phyloP scores from a whole-genome alignment of 2,797 vertebrate genomes.

The Syngnathus rostellatus region DNA sequence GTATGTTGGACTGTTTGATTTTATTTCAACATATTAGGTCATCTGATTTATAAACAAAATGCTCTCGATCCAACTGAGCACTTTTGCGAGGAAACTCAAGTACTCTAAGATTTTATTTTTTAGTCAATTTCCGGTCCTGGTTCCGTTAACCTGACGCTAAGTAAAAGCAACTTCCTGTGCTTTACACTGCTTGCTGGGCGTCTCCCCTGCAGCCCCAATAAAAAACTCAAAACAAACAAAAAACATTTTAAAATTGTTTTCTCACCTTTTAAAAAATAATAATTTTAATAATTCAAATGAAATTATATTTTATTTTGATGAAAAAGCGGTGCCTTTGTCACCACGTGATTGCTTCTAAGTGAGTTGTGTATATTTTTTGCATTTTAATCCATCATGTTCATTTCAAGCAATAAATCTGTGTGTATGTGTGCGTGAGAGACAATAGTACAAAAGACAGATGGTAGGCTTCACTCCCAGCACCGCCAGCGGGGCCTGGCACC shows the following conservation, averaged over 20 bases:
- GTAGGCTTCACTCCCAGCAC: constrained; percentile 39
- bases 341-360: background rate
- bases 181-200: constrained; percentile 62
- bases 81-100: background rate
- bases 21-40: background rate
- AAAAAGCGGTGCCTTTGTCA: background rate
- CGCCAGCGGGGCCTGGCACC: constrained; percentile 24
- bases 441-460: constrained; percentile 62
- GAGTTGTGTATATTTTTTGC: background rate
- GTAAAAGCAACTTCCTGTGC: constrained; percentile 63
- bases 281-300: background rate
- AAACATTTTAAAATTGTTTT: too few relatives aligned
- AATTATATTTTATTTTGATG: too few relatives aligned
- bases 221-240: too few relatives aligned
- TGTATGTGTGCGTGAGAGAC: constrained; percentile 13
- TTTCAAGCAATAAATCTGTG: background rate
- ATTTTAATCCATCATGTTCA: background rate
- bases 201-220: constrained; percentile 32
- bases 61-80: background rate
- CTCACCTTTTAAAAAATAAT: background rate
- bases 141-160: constrained; percentile 7
- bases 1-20: background rate
- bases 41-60: background rate
- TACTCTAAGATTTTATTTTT: constrained; percentile 30
- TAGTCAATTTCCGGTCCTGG: background rate